A percentile compares a stretch with the other conserved stretches of the same genome.
These are phyloP conservation scores for Todiramphus chloris DNA, from an alignment of 2,113 vertebrate genomes.

Conservation along the genomic window DNA sequence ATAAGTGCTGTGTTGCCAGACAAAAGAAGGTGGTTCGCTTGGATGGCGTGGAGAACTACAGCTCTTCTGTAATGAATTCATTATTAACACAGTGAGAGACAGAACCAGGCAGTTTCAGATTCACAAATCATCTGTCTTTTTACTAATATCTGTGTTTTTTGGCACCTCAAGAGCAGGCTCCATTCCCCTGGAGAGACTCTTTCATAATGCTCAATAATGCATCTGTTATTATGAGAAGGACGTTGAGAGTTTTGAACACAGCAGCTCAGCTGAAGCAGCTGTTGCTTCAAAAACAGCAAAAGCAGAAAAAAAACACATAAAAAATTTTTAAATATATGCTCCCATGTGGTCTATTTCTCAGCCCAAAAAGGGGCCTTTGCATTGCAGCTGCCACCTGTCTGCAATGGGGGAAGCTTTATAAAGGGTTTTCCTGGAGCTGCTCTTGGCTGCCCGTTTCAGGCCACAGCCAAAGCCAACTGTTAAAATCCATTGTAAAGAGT, in stretches of 20 bases:
- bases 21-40: slow-evolving; percentile 9
- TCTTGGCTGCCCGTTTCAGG: slow-evolving; percentile 4
- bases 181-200: slow-evolving; percentile 41
- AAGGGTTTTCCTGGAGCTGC: slow-evolving; percentile 37
- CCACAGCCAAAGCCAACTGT: slow-evolving; percentile 36
- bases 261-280: slow-evolving; percentile 64
- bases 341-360: slow-evolving; percentile 56
- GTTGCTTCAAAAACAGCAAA: slow-evolving; percentile 44
- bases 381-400: slow-evolving; percentile 67
- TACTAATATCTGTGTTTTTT: slow-evolving; percentile 60
- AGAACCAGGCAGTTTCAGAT: slow-evolving; percentile 57
- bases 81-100: slow-evolving; percentile 55
- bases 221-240: slow-evolving; percentile 65
- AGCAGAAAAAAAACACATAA: slow-evolving; percentile 28
- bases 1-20: neutral
- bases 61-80: slow-evolving; percentile 43
- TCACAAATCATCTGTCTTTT: slow-evolving; percentile 64
- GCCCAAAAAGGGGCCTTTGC: slow-evolving; percentile 44
- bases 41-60: neutral
- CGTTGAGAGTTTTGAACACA: slow-evolving; percentile 44
- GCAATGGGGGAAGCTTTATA: slow-evolving; percentile 29
- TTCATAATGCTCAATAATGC: slow-evolving; percentile 61
- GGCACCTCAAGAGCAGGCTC: slow-evolving; percentile 39
- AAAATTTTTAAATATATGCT: slow-evolving; percentile 16
- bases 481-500: slow-evolving; percentile 10